These are phyloP conservation scores for Acanthosepion pharaonis DNA, from an alignment of 2,888 invertebrate genomes.

Conservation along the genomic window DNA sequence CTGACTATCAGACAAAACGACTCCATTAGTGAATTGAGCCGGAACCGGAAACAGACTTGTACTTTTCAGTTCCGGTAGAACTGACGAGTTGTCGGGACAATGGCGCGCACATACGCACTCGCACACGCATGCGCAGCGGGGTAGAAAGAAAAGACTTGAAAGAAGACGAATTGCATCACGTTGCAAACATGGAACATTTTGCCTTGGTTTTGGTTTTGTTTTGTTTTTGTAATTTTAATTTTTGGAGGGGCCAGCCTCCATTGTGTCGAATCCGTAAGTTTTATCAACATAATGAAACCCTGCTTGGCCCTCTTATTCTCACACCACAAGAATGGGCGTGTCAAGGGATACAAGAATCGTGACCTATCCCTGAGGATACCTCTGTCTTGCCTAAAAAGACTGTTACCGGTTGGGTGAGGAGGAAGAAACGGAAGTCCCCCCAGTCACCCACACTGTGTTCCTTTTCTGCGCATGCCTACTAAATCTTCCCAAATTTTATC, in stretches of 20 bases:
- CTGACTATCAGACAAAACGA: conserved; percentile 16
- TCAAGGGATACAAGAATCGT: conserved; percentile 12
- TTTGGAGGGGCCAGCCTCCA: not conserved
- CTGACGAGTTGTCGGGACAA: not conserved
- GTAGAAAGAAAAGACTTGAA: not conserved
- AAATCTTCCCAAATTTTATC: not conserved
- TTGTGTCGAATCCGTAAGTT: conserved; percentile 9
- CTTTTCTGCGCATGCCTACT: not conserved
- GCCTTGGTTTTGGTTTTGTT: not conserved
- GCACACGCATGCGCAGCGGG: not conserved
- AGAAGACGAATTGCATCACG: conserved; percentile 17
- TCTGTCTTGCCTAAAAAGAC: conserved; percentile 33
- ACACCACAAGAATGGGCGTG: conserved; percentile 33
- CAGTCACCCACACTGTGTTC: not conserved
- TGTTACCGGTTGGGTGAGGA: not conserved
- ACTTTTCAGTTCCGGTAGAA: not conserved
- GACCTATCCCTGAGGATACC: not conserved
- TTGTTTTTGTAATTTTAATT: not conserved
- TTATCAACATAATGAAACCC: not conserved
- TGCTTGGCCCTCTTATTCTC: conserved; percentile 11
- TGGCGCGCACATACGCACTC: not conserved
- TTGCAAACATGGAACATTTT: not conserved
- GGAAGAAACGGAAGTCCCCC: not conserved
- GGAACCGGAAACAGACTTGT: conserved; percentile 33
- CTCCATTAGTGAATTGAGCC: not conserved